Evolutionary conservation across 2,888 invertebrate genomes (phyloP).

Genomic region (Dysmachus trigonus): DNA sequence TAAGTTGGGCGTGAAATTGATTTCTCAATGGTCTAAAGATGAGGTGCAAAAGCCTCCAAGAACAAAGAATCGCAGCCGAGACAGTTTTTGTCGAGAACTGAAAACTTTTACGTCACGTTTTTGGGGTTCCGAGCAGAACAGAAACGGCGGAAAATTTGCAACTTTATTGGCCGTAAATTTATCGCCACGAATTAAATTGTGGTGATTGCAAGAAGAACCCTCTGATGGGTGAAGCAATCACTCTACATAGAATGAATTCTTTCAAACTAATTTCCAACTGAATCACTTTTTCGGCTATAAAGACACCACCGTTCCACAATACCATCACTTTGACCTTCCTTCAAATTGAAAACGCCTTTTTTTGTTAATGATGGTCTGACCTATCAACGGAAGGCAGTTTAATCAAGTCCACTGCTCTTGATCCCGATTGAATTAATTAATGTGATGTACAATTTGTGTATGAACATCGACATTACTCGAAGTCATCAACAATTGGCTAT

Average conservation of each 20-base stretch:
- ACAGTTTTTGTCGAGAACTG: not conserved
- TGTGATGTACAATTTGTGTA: no score
- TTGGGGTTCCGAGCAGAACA: not conserved
- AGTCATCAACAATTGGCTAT: no score
- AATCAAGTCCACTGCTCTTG: not conserved
- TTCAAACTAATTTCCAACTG: not conserved
- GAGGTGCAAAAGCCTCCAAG: not conserved
- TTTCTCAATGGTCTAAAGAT: not conserved
- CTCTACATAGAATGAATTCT: not conserved
- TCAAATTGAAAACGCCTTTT: not conserved
- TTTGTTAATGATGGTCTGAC: not conserved
- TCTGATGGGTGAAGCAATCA: not conserved
- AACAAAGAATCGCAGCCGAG: not conserved
- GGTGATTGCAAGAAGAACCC: not conserved
- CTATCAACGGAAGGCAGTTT: not conserved
- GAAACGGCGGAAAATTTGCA: not conserved
- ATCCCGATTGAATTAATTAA: no score
- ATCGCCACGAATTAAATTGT: not conserved
- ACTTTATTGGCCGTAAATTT: not conserved
- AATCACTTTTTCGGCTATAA: not conserved
- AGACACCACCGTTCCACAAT: not conserved
- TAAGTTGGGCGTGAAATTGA: constrained; percentile 22
- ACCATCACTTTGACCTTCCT: not conserved
- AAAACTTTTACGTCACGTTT: not conserved
- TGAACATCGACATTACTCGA: no score